A percentile compares a stretch with the other conserved stretches of the same genome.
Conservation (phyloP, 2,113 vertebrate species). For the Tachysurus vachellii region DNA sequence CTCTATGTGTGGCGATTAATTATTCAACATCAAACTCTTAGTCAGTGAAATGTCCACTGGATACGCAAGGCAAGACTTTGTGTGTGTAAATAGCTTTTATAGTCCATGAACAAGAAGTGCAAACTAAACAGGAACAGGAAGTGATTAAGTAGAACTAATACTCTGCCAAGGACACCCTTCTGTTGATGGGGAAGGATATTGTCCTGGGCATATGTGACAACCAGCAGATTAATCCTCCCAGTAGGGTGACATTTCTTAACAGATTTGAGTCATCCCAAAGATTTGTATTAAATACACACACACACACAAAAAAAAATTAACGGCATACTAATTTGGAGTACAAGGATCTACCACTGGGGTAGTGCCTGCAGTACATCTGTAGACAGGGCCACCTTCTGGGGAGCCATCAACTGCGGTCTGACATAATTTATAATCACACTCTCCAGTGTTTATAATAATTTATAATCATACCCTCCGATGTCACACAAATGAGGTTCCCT, state of each 20-base stretch:
- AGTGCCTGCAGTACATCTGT: not conserved
- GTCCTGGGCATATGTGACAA: not conserved
- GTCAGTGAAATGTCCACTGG: conserved; percentile 1
- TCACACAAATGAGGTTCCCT: too few species aligned
- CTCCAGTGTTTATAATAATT: too few species aligned
- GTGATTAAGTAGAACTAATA: not conserved
- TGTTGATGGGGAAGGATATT: not conserved
- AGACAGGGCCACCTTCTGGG: not conserved
- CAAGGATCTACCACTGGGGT: not conserved
- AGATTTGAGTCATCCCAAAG: not conserved
- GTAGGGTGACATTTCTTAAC: not conserved
- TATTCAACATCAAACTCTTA: conserved; percentile 2
- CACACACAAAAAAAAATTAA: too few species aligned
- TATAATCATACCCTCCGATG: too few species aligned
- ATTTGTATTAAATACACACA: not conserved
- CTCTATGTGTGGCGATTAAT: not conserved
- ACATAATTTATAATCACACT: too few species aligned
- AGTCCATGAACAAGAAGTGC: not conserved
- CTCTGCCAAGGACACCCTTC: not conserved
- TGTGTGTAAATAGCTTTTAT: not conserved
- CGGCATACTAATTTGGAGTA: not conserved
- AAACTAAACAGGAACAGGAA: not conserved
- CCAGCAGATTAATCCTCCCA: not conserved
- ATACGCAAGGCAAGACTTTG: not conserved
- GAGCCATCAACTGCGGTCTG: not conserved